Evolutionary conservation across 2,888 invertebrate genomes (phyloP).

Genomic region (Athrips mouffetella): DNA sequence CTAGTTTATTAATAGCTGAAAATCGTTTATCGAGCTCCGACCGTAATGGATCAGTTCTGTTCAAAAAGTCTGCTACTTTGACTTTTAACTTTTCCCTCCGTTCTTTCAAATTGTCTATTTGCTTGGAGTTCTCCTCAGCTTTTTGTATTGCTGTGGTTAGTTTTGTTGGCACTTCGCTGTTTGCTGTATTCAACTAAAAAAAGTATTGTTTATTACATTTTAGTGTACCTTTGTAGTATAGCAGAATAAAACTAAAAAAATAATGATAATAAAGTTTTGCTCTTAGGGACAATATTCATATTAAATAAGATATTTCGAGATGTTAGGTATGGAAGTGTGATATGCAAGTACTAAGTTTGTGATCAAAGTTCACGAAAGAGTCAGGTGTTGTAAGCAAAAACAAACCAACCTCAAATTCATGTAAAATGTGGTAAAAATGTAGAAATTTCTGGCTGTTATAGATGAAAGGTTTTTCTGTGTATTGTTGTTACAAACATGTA

Average conservation of each 20-base stretch:
- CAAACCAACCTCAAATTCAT: too few relatives aligned
- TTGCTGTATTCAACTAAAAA: conserved; percentile 80
- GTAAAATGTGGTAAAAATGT: too few relatives aligned
- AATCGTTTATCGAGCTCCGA: conserved; percentile 63
- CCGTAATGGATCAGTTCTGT: conserved; percentile 59
- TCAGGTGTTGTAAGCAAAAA: too few relatives aligned
- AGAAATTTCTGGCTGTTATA: too few relatives aligned
- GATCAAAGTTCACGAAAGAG: too few relatives aligned
- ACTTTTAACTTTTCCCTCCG: conserved; percentile 64
- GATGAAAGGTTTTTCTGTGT: too few relatives aligned
- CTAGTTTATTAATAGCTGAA: conserved; percentile 72
- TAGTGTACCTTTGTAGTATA: neutral
- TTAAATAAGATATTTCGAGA: too few relatives aligned
- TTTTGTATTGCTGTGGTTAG: conserved; percentile 80
- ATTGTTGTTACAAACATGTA: too few relatives aligned
- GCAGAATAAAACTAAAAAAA: conserved; percentile 3
- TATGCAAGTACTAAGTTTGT: too few relatives aligned
- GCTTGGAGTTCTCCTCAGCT: conserved; percentile 77
- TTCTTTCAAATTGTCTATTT: conserved; percentile 63
- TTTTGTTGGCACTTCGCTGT: conserved; percentile 80
- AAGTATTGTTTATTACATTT: neutral
- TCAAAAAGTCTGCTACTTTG: conserved; percentile 58
- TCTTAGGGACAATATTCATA: too few relatives aligned
- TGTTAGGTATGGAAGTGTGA: too few relatives aligned
- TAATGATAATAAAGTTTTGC: neutral